These are phyloP conservation scores for Ceuthmochares aereus DNA, from an alignment of 2,113 vertebrate genomes.

Conservation along the genomic window DNA sequence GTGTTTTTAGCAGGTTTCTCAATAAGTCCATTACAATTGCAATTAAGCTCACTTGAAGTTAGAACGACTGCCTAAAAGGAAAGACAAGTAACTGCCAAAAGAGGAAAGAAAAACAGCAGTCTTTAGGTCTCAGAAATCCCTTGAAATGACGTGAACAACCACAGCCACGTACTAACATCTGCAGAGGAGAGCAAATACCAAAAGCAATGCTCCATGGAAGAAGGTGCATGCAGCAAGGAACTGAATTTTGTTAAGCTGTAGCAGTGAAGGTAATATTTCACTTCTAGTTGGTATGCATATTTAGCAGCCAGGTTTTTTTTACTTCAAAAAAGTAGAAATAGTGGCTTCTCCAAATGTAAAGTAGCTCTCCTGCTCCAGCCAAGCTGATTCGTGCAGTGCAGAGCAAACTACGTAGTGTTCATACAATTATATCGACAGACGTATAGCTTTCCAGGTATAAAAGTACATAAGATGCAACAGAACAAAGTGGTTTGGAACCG, in stretches of 20 bases:
- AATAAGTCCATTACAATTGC: constrained; percentile 5
- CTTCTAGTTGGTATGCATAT: not conserved
- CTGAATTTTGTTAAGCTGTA: not conserved
- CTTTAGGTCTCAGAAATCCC: not conserved
- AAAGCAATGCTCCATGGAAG: not conserved
- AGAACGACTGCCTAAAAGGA: not conserved
- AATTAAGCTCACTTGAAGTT: not conserved
- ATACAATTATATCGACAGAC: not conserved
- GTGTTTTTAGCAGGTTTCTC: constrained; percentile 28
- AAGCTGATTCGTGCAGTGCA: not conserved
- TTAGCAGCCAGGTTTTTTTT: not conserved
- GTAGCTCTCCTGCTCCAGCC: not conserved
- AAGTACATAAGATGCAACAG: not conserved
- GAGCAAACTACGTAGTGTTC: not conserved
- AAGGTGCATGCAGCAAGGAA: not conserved
- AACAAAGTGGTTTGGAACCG: not conserved
- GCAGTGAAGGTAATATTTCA: not conserved
- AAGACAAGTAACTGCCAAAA: not conserved
- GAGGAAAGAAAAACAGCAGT: not conserved
- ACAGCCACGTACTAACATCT: not conserved
- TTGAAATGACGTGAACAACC: not conserved
- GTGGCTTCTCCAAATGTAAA: not conserved
- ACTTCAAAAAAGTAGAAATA: not conserved
- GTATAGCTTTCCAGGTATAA: not conserved
- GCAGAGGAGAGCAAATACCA: not conserved